A percentile compares a stretch with the other conserved stretches of the same genome.
Conservation (phyloP, 2,113 vertebrate species). For the Hydropotes inermis region DNA sequence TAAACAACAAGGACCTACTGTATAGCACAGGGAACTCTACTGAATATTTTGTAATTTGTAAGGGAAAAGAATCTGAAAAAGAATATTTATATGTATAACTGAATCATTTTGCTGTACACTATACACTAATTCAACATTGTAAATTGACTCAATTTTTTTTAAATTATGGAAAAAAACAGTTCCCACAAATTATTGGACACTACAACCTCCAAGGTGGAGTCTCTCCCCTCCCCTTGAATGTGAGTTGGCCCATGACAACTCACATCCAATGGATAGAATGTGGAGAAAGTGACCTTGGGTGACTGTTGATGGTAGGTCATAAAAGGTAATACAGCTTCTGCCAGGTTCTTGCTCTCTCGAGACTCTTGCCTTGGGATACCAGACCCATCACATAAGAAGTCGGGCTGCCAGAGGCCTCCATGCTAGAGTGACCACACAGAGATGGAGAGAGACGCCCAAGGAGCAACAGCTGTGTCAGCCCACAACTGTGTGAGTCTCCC, state of each 20-base stretch:
- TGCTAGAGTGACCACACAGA: not conserved
- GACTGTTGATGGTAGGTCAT: not conserved
- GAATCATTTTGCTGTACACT: not conserved
- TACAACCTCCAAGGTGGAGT: not conserved
- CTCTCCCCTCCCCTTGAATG: not conserved
- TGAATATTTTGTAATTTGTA: not conserved
- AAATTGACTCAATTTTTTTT: not conserved
- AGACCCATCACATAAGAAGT: not conserved
- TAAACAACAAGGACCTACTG: not conserved
- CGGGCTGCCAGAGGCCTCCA: not conserved
- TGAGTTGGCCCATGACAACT: not conserved
- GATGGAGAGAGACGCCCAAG: not conserved
- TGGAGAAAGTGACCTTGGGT: not conserved
- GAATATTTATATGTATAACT: not conserved
- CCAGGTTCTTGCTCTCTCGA: not conserved
- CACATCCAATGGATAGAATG: not conserved
- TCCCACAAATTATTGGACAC: not conserved
- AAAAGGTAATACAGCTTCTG: not conserved
- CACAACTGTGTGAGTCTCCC: not conserved
- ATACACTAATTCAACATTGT: not conserved
- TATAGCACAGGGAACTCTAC: not conserved
- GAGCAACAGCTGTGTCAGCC: not conserved
- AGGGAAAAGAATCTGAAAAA: not conserved
- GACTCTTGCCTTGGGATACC: not conserved
- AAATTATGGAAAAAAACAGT: not conserved